Conservation (phyloP, 2,888 invertebrate genomes). For the Brachypterus glaber region DNA sequence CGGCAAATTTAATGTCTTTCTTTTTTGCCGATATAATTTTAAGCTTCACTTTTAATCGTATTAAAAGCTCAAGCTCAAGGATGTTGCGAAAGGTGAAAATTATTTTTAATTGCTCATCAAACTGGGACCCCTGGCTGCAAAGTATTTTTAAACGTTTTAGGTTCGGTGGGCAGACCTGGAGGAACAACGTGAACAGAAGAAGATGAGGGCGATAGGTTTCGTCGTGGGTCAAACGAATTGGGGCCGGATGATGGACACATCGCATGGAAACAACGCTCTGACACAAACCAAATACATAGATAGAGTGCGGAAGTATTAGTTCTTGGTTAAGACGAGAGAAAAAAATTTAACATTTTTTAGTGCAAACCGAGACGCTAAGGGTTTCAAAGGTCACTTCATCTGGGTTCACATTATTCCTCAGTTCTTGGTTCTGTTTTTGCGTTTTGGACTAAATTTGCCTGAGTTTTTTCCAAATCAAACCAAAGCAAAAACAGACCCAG, state of each 20-base stretch:
- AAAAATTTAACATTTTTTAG: no score
- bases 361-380: no score
- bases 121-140: no score
- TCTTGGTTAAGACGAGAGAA: background rate
- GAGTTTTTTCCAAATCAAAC: no score
- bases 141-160: slow-evolving; percentile 46
- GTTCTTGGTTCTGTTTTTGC: no score
- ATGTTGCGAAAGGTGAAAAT: background rate
- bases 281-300: slow-evolving; percentile 91
- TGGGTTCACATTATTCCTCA: no score
- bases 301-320: slow-evolving; percentile 16
- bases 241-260: slow-evolving; percentile 90
- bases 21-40: background rate
- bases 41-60: background rate
- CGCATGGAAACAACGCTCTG: slow-evolving; percentile 78
- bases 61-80: background rate
- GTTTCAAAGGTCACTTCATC: no score
- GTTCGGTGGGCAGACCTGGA: slow-evolving; percentile 98
- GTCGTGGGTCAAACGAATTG: slow-evolving; percentile 96
- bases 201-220: slow-evolving; percentile 91
- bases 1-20: no score
- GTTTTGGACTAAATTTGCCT: no score
- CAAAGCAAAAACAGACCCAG: no score
- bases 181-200: slow-evolving; percentile 82
- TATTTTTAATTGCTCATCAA: no score